phyloP scores from a whole-genome alignment of 2,888 invertebrate species.

The Caprella mutica region DNA sequence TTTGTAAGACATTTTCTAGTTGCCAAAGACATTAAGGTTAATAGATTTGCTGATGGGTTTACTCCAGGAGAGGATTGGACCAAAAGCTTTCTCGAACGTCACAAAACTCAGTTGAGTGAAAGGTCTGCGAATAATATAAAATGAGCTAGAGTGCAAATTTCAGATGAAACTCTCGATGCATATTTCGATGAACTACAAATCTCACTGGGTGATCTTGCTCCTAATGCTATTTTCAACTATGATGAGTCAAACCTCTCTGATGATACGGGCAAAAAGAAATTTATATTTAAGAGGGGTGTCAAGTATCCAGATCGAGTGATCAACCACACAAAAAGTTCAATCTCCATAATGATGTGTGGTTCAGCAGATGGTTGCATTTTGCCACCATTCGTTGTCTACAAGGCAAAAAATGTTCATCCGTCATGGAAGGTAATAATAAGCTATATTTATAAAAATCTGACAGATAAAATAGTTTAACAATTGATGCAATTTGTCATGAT shows the following conservation, averaged over 20 bases:
- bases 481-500: neutral
- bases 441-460: too few relatives aligned
- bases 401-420: neutral
- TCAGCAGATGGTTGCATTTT: slow-evolving; percentile 1
- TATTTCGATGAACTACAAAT: neutral
- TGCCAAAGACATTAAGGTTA: neutral
- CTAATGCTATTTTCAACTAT: neutral
- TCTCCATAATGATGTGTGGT: slow-evolving; percentile 5
- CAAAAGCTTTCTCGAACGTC: neutral
- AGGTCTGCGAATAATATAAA: neutral
- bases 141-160: neutral
- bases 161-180: neutral
- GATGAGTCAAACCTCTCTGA: neutral
- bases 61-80: neutral
- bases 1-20: neutral
- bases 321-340: neutral
- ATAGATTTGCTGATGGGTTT: neutral
- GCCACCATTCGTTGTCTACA: slow-evolving; percentile 1
- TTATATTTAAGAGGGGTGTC: neutral
- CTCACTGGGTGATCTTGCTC: neutral
- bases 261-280: neutral
- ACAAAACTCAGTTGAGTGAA: neutral
- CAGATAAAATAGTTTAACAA: too few relatives aligned
- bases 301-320: neutral
- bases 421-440: neutral